Evolutionary conservation across 2,888 invertebrate genomes (phyloP).

Genomic region (Galerucella calmariensis): DNA sequence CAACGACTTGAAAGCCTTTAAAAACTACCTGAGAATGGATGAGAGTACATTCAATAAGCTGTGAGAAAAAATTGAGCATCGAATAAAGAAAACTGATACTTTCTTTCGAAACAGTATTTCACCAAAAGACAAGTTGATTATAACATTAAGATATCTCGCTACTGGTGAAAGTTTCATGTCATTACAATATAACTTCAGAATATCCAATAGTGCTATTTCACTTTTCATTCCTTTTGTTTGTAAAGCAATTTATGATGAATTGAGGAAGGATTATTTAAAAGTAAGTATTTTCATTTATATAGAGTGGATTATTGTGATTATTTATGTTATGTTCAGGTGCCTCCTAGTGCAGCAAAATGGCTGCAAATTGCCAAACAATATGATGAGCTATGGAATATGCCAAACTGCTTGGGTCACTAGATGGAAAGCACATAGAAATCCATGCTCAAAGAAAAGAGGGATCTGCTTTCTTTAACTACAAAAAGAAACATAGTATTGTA

Average conservation of each 20-base stretch:
- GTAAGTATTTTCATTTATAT: background rate
- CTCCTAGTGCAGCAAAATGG: background rate
- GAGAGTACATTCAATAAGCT: no score
- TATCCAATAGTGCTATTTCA: no score
- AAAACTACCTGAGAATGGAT: no score
- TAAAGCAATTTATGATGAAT: background rate
- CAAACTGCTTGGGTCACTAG: background rate
- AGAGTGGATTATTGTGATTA: background rate
- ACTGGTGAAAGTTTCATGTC: no score
- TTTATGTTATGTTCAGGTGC: background rate
- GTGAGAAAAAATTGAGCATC: no score
- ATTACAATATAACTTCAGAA: no score
- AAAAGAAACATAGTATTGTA: background rate
- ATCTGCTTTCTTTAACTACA: background rate
- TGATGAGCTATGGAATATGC: constrained; percentile 1
- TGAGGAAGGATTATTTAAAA: background rate
- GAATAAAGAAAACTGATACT: no score
- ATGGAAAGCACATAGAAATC: background rate
- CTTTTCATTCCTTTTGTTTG: no score
- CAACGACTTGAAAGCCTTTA: no score
- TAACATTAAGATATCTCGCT: no score
- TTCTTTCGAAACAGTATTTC: background rate
- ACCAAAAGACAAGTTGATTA: background rate
- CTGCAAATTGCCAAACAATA: background rate
- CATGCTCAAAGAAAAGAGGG: background rate